A percentile compares a stretch with the other conserved stretches of the same genome.
These are phyloP conservation scores for Neoniphon sammara DNA, from an alignment of 2,797 vertebrate species.

Conservation along the genomic window DNA sequence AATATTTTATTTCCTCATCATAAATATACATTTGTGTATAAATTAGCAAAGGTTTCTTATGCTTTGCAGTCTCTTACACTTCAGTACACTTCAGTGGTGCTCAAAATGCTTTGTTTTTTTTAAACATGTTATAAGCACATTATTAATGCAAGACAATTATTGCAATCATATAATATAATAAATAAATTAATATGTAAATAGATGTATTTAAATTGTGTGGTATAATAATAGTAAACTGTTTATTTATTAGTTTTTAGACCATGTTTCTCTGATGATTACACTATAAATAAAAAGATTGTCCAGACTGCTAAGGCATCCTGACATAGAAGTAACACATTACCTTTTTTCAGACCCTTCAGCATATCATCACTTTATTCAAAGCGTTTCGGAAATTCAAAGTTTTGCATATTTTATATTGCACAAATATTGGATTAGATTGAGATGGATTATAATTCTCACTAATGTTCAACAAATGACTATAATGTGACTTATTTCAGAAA, in stretches of 20 bases:
- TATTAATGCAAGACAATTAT: constrained; percentile 9
- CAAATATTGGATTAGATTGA: constrained; percentile 11
- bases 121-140: background rate
- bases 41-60: constrained; percentile 10
- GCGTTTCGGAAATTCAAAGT: background rate
- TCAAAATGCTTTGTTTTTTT: background rate
- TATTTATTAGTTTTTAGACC: no score
- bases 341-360: no score
- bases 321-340: no score
- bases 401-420: constrained; percentile 7
- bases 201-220: no score
- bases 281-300: no score
- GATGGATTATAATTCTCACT: background rate
- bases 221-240: no score
- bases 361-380: no score
- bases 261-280: no score
- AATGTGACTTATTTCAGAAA: constrained; percentile 14
- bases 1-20: no score
- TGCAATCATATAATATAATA: background rate
- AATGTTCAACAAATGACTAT: background rate
- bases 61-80: background rate
- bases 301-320: no score
- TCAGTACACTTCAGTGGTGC: no score
- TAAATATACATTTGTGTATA: background rate
- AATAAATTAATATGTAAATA: no score